Conservation (phyloP, 2,113 vertebrate genomes). For the Chamaetylas fuelleborni region DNA sequence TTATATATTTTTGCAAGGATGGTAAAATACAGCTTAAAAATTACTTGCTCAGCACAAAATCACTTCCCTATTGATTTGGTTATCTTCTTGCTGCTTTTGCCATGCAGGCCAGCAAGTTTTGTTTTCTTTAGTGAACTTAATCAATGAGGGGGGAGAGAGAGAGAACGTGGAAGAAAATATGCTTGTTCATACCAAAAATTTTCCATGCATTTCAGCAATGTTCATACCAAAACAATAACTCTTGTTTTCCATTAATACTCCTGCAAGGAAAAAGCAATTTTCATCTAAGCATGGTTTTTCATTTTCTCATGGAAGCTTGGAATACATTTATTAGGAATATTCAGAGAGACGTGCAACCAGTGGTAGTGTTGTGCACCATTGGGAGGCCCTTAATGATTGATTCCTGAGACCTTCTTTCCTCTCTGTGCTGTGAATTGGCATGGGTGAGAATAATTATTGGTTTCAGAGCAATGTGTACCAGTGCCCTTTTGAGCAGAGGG, state of each 20-base stretch:
- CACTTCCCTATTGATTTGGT: neutral
- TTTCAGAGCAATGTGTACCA: neutral
- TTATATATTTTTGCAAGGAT: neutral
- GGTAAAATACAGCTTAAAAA: neutral
- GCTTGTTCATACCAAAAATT: neutral
- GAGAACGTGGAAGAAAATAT: neutral
- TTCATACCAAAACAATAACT: neutral
- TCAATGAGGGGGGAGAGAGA: neutral
- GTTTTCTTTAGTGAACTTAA: neutral
- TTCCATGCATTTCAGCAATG: neutral
- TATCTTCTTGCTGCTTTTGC: neutral
- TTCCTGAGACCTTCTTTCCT: neutral
- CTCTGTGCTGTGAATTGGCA: neutral
- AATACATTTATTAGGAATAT: neutral
- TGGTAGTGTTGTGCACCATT: neutral
- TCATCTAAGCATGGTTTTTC: neutral
- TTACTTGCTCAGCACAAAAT: neutral
- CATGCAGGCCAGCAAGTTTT: neutral
- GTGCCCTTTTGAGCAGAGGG: neutral
- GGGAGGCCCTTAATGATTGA: neutral
- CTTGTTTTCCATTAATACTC: neutral
- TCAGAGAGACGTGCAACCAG: neutral
- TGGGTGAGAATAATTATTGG: neutral
- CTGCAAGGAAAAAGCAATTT: neutral
- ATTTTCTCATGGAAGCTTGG: neutral